Evolutionary conservation across 2,888 invertebrate genomes (phyloP), one percentile per base, ranked within the genome.

Genomic region (Podotricha telesiphe): DNA sequence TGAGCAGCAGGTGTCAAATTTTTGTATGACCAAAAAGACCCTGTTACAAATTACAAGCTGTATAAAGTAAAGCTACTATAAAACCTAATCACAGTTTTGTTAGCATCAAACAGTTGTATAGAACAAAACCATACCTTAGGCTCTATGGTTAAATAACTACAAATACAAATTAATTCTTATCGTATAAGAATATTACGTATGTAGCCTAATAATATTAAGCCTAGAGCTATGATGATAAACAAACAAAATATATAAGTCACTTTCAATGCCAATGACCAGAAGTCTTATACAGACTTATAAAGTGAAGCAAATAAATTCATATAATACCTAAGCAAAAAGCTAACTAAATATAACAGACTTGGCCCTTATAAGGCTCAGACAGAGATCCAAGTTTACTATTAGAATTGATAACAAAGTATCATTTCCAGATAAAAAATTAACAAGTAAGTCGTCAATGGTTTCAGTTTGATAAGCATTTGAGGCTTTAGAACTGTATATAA

Each of bases 21-120:
- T 86, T 86, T 83, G 82, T 79, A 77, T 76, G 81, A 86, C 80
- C 85, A 87, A 90, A 90, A 87, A 84, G 85, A 89, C 91, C 90
- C 91, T 90, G 90, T 86, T 79, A 81, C 53, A 68, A 67, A 73
- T 40, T 40, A 45, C 59, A 72, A 70, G 74, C 71, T 74, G 63
- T 68, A 73, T 70, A 59, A 59, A 74, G 62, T 72, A 71, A 72
- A 65, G 65, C 67, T 74, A 71, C 45, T 20, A 59, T 59, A 56
- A 67, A 68, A 47, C 68, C 71, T 71, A 74, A 69, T 72, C 74
- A 69, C 63, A 62, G 66, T 53, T 50, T 47, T 55, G 58, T 63
- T 74, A 70, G 62, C 56, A 71, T 71, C 65, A 42, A 64, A 70
- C 59, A 56, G n/a, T 47, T 69, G 56, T 58, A 61, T 37, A 67